Base-by-base conservation (phyloP, 2,113 vertebrate species). In the Gallinago media region DNA sequence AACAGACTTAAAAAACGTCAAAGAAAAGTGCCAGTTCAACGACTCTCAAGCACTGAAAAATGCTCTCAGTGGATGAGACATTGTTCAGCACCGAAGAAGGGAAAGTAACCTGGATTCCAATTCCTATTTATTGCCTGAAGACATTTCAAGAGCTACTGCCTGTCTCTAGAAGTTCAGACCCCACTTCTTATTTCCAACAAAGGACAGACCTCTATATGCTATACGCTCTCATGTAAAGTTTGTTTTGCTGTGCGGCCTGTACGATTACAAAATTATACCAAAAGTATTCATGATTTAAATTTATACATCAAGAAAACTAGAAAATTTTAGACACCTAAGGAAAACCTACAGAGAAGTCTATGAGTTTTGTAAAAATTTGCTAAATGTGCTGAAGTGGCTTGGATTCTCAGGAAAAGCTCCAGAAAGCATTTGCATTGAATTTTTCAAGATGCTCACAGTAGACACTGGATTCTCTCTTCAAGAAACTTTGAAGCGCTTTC, bases 41-140 rank as follows among this genome's bases (percentile, higher is more conserved):
- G 29, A 47, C 56, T 80, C 46, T 29, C 32, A 55, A 42, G 72
- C 58, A 81, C 22, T 65, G 56, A 26, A 32, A 18, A 34, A 36
- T 1, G 5, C 23, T 27, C 59, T 59, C 7, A 0, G 38, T 20
- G 34, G 6, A 27, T 0, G 2, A 93, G 42, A 84, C 31, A 22
- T 21, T 38, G 75, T 61, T 91, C 80, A 85, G 83, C 85, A 94
- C 77, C 1, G 0, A 85, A 76, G 79, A 77, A 54, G 1, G 10
- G 71, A 93, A 81, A 95, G 86, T 54, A 77, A 93, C 54, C n/a
- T 79, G 67, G 22, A 63, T 79, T 77, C 56, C 66, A n/a, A 84
- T 65, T 70, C 52, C 56, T 70, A 23, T 76, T 74, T 61, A 72
- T 23, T 72, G n/a, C 25, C 42, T 15, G 8, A 92, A 73, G 12